Evolutionary conservation across 2,888 invertebrate genomes (phyloP).

Genomic region (Allophyes oxyacanthae): DNA sequence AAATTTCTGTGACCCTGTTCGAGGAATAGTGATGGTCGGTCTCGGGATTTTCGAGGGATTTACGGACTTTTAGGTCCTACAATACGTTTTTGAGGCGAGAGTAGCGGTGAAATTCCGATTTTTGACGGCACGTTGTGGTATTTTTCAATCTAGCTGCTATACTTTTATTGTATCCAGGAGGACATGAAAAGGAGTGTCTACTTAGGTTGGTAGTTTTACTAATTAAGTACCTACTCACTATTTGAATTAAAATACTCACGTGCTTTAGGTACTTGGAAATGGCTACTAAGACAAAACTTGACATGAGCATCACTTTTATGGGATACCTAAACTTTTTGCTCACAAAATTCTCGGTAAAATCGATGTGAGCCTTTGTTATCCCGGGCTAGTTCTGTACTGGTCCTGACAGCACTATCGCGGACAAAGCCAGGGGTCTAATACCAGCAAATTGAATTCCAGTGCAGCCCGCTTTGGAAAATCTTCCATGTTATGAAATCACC

Average conservation of each 20-base stretch:
- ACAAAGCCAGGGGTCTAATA: slow-evolving; percentile 57
- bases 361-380: slow-evolving; percentile 25
- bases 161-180: not conserved
- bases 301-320: no score
- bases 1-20: slow-evolving; percentile 67
- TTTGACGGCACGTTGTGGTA: slow-evolving; percentile 24
- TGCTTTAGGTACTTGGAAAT: no score
- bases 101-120: slow-evolving; percentile 29
- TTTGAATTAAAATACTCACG: no score
- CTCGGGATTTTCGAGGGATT: slow-evolving; percentile 25
- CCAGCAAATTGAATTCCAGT: slow-evolving; percentile 77
- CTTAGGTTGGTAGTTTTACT: no score
- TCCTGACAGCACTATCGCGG: slow-evolving; percentile 39
- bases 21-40: slow-evolving; percentile 45
- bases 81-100: slow-evolving; percentile 15
- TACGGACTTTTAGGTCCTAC: slow-evolving; percentile 8
- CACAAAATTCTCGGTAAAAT: no score
- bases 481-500: slow-evolving; percentile 62
- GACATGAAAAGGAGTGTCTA: not conserved
- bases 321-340: no score
- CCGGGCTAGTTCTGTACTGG: slow-evolving; percentile 14
- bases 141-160: slow-evolving; percentile 30
- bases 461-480: slow-evolving; percentile 66
- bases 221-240: no score
- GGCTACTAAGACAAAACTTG: no score